These are phyloP conservation scores for Phalacrocorax brasilianus DNA, from an alignment of 2,113 vertebrate species.

Conservation along the genomic window DNA sequence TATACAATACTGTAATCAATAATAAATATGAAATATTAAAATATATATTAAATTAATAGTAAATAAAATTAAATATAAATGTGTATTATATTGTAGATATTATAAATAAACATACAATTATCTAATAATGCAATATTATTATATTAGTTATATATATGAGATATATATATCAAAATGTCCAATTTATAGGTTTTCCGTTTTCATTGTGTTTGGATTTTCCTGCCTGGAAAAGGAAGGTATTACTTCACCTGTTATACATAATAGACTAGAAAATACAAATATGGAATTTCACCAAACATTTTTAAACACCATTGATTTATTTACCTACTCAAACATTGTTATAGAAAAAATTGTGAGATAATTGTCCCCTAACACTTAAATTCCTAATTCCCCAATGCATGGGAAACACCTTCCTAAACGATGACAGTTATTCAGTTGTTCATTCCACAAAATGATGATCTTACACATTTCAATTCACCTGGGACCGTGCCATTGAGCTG, in stretches of 20 bases:
- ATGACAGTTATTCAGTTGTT: background rate
- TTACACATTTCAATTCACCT: background rate
- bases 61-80: too few relatives aligned
- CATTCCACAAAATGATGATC: background rate
- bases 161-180: too few relatives aligned
- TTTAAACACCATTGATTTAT: background rate
- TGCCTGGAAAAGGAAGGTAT: background rate
- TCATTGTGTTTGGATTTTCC: background rate
- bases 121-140: too few relatives aligned
- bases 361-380: background rate
- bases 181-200: background rate
- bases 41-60: too few relatives aligned
- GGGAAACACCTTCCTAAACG: fast-evolving
- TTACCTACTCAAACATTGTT: background rate
- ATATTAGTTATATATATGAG: too few relatives aligned
- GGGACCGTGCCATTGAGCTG: background rate
- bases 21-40: too few relatives aligned
- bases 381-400: background rate
- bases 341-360: background rate
- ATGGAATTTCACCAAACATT: background rate
- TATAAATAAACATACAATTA: too few relatives aligned
- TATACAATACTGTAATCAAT: too few relatives aligned
- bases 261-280: background rate
- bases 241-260: background rate
- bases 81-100: too few relatives aligned